phyloP scores from a whole-genome alignment of 2,888 invertebrate species.

The Azorinus chamasolen region DNA sequence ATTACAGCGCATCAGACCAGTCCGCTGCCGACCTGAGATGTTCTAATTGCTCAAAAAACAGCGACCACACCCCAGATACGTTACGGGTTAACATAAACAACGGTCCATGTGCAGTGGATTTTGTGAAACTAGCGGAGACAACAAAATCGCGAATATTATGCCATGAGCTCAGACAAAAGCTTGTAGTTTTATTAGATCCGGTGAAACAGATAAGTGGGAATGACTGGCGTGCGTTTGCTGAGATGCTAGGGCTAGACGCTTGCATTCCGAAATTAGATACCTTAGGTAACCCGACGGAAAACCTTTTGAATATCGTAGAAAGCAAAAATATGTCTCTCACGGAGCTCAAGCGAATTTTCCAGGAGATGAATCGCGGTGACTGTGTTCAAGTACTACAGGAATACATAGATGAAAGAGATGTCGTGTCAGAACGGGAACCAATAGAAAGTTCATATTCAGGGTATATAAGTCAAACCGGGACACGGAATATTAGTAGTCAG shows the following conservation, averaged over 20 bases:
- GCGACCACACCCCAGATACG: too few relatives aligned
- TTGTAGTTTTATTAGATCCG: slow-evolving; percentile 66
- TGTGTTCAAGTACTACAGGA: slow-evolving; percentile 29
- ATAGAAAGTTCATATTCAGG: too few relatives aligned
- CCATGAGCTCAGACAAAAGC: slow-evolving; percentile 26
- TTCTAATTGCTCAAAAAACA: too few relatives aligned
- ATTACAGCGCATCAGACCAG: not conserved
- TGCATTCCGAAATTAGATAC: slow-evolving; percentile 59
- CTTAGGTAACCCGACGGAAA: slow-evolving; percentile 58
- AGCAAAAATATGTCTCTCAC: slow-evolving; percentile 30
- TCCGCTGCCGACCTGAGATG: not conserved
- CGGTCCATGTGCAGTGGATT: too few relatives aligned
- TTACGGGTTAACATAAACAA: too few relatives aligned
- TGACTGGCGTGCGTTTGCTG: slow-evolving; percentile 68
- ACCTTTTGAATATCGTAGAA: slow-evolving; percentile 58
- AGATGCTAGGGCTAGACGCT: slow-evolving; percentile 48
- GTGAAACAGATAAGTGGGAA: slow-evolving; percentile 40
- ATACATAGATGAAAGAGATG: not conserved
- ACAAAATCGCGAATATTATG: too few relatives aligned
- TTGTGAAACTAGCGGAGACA: too few relatives aligned
- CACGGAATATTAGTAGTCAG: too few relatives aligned
- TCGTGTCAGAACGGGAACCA: too few relatives aligned
- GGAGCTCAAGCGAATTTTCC: slow-evolving; percentile 38
- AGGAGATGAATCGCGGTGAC: slow-evolving; percentile 24
- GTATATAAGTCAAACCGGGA: too few relatives aligned